Evolutionary conservation across 2,797 vertebrate species (phyloP).

Genomic region (Myotis planiceps): DNA sequence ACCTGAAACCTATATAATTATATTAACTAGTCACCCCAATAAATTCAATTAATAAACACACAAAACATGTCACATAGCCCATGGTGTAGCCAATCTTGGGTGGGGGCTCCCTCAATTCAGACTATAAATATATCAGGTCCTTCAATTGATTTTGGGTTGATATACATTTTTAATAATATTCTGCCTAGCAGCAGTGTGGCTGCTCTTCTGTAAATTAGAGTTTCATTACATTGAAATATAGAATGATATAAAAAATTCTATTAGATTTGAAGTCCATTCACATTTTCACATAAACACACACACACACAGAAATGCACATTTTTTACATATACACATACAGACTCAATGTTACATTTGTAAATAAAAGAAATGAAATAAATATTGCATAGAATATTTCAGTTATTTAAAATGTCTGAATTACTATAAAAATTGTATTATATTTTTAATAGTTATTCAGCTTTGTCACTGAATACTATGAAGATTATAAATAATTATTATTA

Average conservation of each 20-base stretch:
- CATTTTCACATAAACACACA: background rate
- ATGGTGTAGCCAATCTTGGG: background rate
- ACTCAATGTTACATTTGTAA: background rate
- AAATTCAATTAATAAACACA: background rate
- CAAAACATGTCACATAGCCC: background rate
- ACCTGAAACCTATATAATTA: background rate
- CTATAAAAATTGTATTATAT: background rate
- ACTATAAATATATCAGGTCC: background rate
- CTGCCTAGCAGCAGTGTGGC: background rate
- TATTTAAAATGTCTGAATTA: background rate
- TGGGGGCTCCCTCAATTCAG: background rate
- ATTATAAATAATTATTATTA: background rate
- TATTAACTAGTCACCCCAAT: background rate
- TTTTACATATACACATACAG: background rate
- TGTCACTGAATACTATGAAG: background rate
- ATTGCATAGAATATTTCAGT: background rate
- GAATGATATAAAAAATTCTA: slow-evolving; percentile 1
- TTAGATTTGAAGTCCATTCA: background rate
- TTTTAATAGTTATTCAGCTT: background rate
- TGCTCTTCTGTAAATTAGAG: background rate
- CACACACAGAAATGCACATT: too few species aligned
- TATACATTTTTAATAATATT: background rate
- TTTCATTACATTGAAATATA: slow-evolving; percentile 3
- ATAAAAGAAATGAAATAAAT: background rate
- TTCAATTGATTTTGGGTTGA: background rate